Evolutionary conservation across 1,140 invertebrate species (phyloP), one percentile per base, ranked within the genome.

Genomic region (Microplitis demolitor): DNA sequence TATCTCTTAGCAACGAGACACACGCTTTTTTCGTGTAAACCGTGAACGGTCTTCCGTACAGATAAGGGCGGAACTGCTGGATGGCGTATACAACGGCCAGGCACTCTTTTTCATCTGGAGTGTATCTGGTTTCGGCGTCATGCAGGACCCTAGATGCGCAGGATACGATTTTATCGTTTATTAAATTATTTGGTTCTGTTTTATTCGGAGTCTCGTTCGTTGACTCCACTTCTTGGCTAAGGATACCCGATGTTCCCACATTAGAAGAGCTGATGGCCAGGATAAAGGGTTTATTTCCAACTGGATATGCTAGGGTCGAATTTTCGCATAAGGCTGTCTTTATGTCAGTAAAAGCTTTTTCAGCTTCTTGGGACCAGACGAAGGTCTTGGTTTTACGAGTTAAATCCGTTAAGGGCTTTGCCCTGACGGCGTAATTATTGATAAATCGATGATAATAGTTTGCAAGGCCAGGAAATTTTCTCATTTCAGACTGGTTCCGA

Each of bases 1-100:
- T 4, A n/a, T 63, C 34, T 14, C 50, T 8, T 31, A 89, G 68
- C 79, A 80, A 89, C 60, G 66, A 68, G 24, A 89, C 73, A 1
- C 82, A 79, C 61, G 78, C 76, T 60, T 88, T 87, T 69, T 90
- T 87, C 0, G 87, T 88, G 14, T 81, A 64, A 1, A 89, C 77
- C 3, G 31, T 80, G 76, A 89, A 88, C 35, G 80, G 74, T 31
- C 53, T 79, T 14, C 82, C 81, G 58, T 81, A 81, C 3, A 89
- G 70, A 73, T 85, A 89, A 13, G 79, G 77, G 58, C 78, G 56
- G 63, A 87, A 88, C 39, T 86, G 71, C 74, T 83, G 73, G 2
- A 87, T 76, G 0, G 79, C 83, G 74, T 74, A 81, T 1, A 87
- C 71, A 3, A 72, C 66, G 8, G 72, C 72, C 5, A 78, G 53